Evolutionary conservation across 2,888 invertebrate species (phyloP), one percentile per base, ranked within the genome.

Genomic region (Drosophila buzzatii): DNA sequence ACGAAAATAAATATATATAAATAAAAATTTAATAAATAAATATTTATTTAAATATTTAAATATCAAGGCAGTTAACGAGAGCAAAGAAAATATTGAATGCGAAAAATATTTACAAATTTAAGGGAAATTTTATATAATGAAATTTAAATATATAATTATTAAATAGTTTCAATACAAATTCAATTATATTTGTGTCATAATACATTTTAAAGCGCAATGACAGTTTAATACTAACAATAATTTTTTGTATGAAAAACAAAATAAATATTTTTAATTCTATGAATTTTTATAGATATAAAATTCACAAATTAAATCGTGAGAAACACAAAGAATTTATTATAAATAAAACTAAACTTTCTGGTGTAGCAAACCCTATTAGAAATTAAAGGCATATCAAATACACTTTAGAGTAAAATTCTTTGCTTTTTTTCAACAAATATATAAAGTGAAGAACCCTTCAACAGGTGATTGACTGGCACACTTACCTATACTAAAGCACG

Each of bases 391-490:
- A 35, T 6, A 5, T n/a, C 10, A 23, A 10, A 3, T 14, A 16
- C 31, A 18, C 8, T 12, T 31, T 4, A 63, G n/a, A 12, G 33
- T 51, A 37, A 20, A n/a, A 35, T 33, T 23, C 33, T 37, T 55
- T 8, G 7, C 27, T 6, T n/a, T 27, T 55, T 55, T 27, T 1
- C 18, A n/a, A 6, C 20, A 14, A 31, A 18, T 44, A 16, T n/a
- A 49, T 55, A 12, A 20, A 23, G 35, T 41, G 20, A 33, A 53
- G 27, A 27, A 33, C 14, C 14, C 70, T 57, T 88, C 84, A 88
- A 84, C 84, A 85, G 84, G 89, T 85, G 86, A 70, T 35, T 59
- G 61, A 35, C 51, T 58, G 59, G 16, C 60, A 56, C 52, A 76
- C 76, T 72, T 79, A 77, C 81, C 65, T 62, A 56, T 64, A 52